A percentile compares a stretch with the other conserved stretches of the same genome.
Conservation (phyloP, 2,113 vertebrate genomes). For the Grantiella picta region DNA sequence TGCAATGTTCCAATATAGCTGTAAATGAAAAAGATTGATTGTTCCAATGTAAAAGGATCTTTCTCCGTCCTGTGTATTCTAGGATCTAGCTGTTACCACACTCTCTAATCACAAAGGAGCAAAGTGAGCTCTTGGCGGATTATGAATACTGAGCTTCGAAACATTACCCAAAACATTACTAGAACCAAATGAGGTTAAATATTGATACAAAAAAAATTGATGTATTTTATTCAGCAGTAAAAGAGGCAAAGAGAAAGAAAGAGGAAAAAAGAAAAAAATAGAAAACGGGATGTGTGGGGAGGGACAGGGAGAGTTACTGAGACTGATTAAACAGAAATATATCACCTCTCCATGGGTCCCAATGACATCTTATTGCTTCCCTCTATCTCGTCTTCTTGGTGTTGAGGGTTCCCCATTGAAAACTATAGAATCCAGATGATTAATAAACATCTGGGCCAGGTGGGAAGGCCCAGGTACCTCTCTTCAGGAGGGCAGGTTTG, state of each 20-base stretch:
- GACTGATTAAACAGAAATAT: background rate
- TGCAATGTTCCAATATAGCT: background rate
- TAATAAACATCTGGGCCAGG: background rate
- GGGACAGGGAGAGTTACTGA: background rate
- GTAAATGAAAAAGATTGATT: background rate
- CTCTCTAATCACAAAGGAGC: background rate
- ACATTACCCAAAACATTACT: background rate
- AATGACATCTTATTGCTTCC: background rate
- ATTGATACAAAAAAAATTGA: background rate
- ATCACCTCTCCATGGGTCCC: background rate
- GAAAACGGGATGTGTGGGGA: accelerated
- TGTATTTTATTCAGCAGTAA: background rate
- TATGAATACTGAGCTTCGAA: background rate
- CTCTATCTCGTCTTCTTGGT: background rate
- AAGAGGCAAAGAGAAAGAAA: background rate
- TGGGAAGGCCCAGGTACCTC: background rate
- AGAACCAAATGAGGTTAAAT: background rate
- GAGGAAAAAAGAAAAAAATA: background rate
- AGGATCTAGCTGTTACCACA: background rate
- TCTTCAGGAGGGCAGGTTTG: no score
- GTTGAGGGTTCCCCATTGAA: background rate
- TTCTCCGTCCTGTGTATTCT: background rate
- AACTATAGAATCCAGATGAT: background rate
- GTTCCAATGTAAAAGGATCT: background rate
- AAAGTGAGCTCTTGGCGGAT: background rate